Evolutionary conservation across 2,888 invertebrate species (phyloP), one percentile per base, ranked within the genome.

Genomic region (Chamaedrilus cognettii): DNA sequence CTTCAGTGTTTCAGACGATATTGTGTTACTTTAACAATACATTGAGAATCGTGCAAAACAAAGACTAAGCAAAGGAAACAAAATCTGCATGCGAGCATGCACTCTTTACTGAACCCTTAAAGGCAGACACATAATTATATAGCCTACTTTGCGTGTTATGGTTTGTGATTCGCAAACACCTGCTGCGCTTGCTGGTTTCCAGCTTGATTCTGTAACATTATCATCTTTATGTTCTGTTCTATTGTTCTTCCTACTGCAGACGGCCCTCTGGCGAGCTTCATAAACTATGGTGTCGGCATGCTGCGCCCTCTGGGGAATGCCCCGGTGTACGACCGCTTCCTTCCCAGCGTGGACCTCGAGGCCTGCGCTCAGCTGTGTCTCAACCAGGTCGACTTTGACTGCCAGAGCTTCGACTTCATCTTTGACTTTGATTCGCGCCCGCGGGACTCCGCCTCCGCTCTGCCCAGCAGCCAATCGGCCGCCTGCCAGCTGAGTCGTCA

Each of bases 301-400:
- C 69, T 81, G 65, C 77, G 76, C 4, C 75, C 76, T 1, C 64
- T 80, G 55, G 76, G 77, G 62, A 77, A 77, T 19, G 72, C 75
- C 34, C 77, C 77, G 35, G 75, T 80, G 3, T 79, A 81, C 70
- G 74, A 75, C 60, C 78, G 77, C 68, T 75, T 76, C 30, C 73
- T 79, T 64, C 72, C 77, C 32, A 80, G 80, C 1, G 72, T 80
- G 26, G 74, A 77, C 33, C 75, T 80, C 19, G 78, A 77, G 63
- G 78, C 78, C 56, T 81, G 81, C 66, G 80, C 80, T 42, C 77
- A 79, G 61, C 68, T 78, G 33, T 81, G 81, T 72, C 68, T 79
- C n/a, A 75, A 77, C 26, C 77, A 81, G 67, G 76, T 72, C 15
- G 66, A 75, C 32, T 81, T 81, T 67, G 66, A 72, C 50, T 81